A percentile compares a stretch with the other conserved stretches of the same genome.
These are phyloP conservation scores for Gopherus evgoodei DNA, from an alignment of 2,113 vertebrate genomes.

Conservation along the genomic window DNA sequence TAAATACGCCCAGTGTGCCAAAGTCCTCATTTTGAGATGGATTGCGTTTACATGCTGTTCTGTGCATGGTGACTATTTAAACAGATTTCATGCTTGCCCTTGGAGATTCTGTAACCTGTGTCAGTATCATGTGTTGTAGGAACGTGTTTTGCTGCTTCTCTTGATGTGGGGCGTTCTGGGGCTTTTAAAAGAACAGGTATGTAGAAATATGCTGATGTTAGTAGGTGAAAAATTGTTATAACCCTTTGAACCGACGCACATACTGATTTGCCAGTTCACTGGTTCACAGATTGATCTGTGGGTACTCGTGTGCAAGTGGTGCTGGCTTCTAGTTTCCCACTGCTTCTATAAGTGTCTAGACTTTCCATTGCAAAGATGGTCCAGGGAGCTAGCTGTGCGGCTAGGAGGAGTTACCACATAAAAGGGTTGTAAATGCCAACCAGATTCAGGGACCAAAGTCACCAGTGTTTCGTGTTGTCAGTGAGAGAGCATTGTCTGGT, in stretches of 20 bases:
- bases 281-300: neutral
- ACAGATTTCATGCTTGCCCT: neutral
- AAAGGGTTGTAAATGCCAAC: neutral
- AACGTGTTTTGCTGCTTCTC: conserved; percentile 47
- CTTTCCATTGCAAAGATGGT: neutral
- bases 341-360: neutral
- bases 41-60: neutral
- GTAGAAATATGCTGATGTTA: neutral
- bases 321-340: neutral
- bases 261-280: neutral
- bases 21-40: neutral
- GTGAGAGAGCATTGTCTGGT: neutral
- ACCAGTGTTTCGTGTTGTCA: neutral
- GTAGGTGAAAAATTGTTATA: neutral
- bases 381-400: neutral
- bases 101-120: conserved; percentile 79
- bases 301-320: neutral
- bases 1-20: neutral
- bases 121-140: conserved; percentile 59
- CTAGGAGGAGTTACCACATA: neutral
- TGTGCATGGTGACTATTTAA: neutral
- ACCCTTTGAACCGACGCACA: neutral
- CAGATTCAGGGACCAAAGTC: neutral
- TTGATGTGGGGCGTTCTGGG: neutral
- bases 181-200: neutral